Evolutionary conservation across 1,140 invertebrate species (phyloP), one percentile per base, ranked within the genome.

Genomic region (Adoxophyes honmai): DNA sequence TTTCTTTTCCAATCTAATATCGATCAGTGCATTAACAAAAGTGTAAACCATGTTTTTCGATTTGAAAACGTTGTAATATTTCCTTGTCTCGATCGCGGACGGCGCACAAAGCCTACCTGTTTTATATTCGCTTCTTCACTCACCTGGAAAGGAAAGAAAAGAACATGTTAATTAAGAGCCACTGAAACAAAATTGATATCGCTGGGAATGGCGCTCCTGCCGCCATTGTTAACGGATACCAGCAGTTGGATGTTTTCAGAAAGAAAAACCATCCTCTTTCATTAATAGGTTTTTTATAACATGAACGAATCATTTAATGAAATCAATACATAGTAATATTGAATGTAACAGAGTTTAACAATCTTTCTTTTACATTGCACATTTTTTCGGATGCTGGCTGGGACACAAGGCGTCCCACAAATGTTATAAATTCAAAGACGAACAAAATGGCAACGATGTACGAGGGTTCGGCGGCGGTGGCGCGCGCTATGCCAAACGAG

Each of bases 71-170:
- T 61, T 73, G 76, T 81, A 85, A 83, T 87, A 81, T 86, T 84
- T 76, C 73, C 84, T 85, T 85, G 75, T 86, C 74, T 82, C 55
- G 65, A 61, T 62, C 64, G 16, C n/a, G 68, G 62, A 63, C 57
- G 67, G 44, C 54, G 65, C 73, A 83, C 78, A 84, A 81, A 84
- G 78, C 73, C 68, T 62, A 66, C 67, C 66, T 71, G 71, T 79
- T 81, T 81, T 78, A 78, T 82, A 76, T 85, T 83, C 73, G 66
- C 70, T 77, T 68, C 70, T 71, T 80, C 81, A 86, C 83, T 88
- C 83, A 88, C 81, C 79, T 88, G 81, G 75, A 86, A 88, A 86
- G 73, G 75, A 85, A 88, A 86, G 85, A 86, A 86, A 88, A 86
- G 80, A 84, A 84, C 83, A 82, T 81, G 81, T 88, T 88, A 88